Base-by-base conservation (phyloP, 2,888 invertebrate species). In the Operophtera brumata region DNA sequence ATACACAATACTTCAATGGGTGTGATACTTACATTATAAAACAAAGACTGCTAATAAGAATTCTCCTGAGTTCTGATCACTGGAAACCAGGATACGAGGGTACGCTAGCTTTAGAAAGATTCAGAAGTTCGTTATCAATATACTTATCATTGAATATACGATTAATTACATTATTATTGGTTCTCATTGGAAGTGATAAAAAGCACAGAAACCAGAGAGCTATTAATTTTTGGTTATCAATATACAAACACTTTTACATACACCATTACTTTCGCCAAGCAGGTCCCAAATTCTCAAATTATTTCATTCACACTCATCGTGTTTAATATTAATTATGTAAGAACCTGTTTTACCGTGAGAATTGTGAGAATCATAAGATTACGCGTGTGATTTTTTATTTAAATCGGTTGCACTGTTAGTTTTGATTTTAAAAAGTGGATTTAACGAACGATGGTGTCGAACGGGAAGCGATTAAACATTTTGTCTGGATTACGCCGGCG, bases 401-500 rank as follows among this genome's bases (percentile, higher is more conserved):
- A 42, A 47, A 14, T 35, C 44, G 46, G 55, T 49, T 47, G 48
- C 46, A 50, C 32, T 59, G 47, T 40, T 42, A 26, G 42, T 49
- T 35, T 46, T 35, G 36, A 49, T 30, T 40, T 54, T 20, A 43
- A 55, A 52, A 46, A 42, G 56, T 52, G 36, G 47, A 51, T 44
- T 47, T 39, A 30, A 35, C 35, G 34, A 40, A n/a, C 20, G 42
- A 54, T 50, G 55, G 49, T 36, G 50, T 47, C 35, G 49, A 52
- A 59, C 64, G 62, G 64, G 65, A 65, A 65, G 52, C 54, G 61
- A 63, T 65, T 65, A 65, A 63, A 61, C 47, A 59, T 55, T 62
- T 62, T 59, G 70, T 66, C 68, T 70, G 73, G 73, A 76, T 74
- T 75, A 75, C 69, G 69, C 69, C 66, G 64, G 57, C 61, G 57